Evolutionary conservation across 1,140 invertebrate genomes (phyloP).

Genomic region (Alviniconcha marisindica): DNA sequence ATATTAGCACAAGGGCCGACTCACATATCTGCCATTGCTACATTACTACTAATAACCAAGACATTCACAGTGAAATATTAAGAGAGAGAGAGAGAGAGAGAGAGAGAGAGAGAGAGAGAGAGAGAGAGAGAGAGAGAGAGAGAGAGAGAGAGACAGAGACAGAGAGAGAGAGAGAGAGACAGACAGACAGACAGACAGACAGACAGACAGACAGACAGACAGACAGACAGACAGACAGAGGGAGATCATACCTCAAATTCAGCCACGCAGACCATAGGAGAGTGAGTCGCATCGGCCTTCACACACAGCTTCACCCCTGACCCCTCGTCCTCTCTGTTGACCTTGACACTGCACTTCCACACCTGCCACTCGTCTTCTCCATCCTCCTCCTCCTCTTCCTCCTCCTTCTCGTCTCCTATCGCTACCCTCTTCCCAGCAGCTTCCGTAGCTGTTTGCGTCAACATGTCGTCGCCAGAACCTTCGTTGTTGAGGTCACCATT

Average conservation of each 20-base stretch:
- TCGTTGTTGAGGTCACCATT: neutral
- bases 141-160: no score
- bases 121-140: no score
- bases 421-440: neutral
- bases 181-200: no score
- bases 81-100: no score
- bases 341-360: conserved; percentile 32
- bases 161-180: no score
- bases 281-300: neutral
- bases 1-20: no score
- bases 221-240: neutral
- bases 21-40: no score
- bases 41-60: no score
- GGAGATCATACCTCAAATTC: conserved; percentile 17
- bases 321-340: conserved; percentile 28
- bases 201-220: neutral
- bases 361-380: conserved; percentile 22
- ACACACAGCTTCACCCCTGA: conserved; percentile 33
- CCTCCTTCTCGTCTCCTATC: neutral
- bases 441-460: neutral
- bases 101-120: no score
- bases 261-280: conserved; percentile 21
- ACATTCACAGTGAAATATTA: no score
- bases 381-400: neutral
- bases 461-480: neutral